Percentiles rank a stretch among this genome's conserved stretches.
phyloP scores from a whole-genome alignment of 1,140 invertebrate genomes.

The Panagrolaimus sp. region DNA sequence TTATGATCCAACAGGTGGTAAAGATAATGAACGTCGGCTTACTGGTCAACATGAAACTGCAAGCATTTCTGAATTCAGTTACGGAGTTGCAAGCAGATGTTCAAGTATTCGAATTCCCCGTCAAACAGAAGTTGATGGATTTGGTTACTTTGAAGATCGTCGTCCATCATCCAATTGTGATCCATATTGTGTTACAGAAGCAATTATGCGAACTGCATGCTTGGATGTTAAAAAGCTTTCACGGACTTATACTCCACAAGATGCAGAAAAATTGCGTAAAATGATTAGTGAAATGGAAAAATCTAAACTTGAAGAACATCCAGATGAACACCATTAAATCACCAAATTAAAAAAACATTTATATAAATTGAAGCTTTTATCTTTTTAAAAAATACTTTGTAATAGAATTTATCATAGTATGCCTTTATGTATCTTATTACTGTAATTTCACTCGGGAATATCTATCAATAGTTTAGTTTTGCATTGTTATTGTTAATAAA shows the following conservation, averaged over 20 bases:
- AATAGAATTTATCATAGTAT: slow-evolving; percentile 2
- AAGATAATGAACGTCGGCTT: slow-evolving; percentile 77
- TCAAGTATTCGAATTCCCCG: slow-evolving; percentile 77
- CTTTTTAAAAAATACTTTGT: no score
- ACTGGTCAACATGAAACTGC: slow-evolving; percentile 80
- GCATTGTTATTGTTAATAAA: neutral
- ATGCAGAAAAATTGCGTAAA: slow-evolving; percentile 45
- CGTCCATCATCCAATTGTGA: slow-evolving; percentile 88
- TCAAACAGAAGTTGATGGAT: slow-evolving; percentile 74
- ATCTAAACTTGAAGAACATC: slow-evolving; percentile 34
- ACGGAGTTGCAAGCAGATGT: slow-evolving; percentile 72
- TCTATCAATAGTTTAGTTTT: neutral
- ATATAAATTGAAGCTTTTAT: no score
- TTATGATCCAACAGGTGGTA: slow-evolving; percentile 76
- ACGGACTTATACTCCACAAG: slow-evolving; percentile 41
- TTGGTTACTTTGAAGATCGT: slow-evolving; percentile 84
- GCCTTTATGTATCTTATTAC: neutral
- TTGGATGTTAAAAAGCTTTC: slow-evolving; percentile 55
- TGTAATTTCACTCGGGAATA: neutral
- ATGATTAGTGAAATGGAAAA: slow-evolving; percentile 36
- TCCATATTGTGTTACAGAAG: slow-evolving; percentile 69
- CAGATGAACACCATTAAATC: slow-evolving; percentile 13
- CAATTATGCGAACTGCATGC: slow-evolving; percentile 50
- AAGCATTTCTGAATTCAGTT: slow-evolving; percentile 77
- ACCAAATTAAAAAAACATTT: neutral